phyloP scores from a whole-genome alignment of 2,888 invertebrate genomes.

The Lasioglossum zephyrum region DNA sequence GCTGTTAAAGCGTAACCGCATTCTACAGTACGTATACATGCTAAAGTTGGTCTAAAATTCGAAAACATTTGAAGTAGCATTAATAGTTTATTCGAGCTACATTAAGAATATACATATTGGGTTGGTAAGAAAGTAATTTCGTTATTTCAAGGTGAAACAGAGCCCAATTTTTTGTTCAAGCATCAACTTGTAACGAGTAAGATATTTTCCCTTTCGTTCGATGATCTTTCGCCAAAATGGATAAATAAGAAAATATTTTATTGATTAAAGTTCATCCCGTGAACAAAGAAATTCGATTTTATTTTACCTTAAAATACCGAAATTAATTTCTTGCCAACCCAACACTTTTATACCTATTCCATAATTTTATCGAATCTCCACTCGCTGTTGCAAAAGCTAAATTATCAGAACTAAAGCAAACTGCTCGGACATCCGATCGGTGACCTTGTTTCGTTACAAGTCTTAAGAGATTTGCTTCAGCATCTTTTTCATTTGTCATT shows the following conservation, averaged over 20 bases:
- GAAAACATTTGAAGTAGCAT: background rate
- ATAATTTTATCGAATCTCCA: constrained; percentile 95
- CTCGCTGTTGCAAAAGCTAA: constrained; percentile 94
- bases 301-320: too few relatives aligned
- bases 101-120: background rate
- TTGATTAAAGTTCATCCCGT: too few relatives aligned
- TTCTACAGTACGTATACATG: constrained; percentile 87
- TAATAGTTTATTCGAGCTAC: background rate
- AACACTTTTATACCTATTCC: constrained; percentile 90
- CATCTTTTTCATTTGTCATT: constrained; percentile 85
- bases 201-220: too few relatives aligned
- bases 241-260: too few relatives aligned
- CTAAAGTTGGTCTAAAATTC: constrained; percentile 85
- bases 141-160: too few relatives aligned
- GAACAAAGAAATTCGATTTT: too few relatives aligned
- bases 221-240: too few relatives aligned
- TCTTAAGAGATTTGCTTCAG: constrained; percentile 87
- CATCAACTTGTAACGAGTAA: too few relatives aligned
- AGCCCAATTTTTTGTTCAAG: too few relatives aligned
- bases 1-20: constrained; percentile 90
- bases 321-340: too few relatives aligned
- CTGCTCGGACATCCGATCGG: constrained; percentile 93
- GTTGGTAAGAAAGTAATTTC: too few relatives aligned
- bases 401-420: constrained; percentile 96
- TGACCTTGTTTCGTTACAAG: constrained; percentile 92